These are phyloP conservation scores for Hyles euphorbiae DNA, from an alignment of 1,140 invertebrate species.

Conservation along the genomic window DNA sequence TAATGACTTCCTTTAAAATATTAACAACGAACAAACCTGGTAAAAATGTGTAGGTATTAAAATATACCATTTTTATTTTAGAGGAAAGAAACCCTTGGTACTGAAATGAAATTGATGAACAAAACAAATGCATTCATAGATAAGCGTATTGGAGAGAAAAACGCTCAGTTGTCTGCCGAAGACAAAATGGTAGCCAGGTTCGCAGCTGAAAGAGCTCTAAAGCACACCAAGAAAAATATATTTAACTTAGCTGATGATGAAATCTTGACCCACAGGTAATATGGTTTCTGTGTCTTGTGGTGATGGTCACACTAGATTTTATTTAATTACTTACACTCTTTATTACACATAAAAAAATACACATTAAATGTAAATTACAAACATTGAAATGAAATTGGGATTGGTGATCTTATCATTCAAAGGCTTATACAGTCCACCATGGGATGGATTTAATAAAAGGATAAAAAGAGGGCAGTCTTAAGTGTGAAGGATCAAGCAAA, in stretches of 20 bases:
- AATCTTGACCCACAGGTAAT: conserved; percentile 84
- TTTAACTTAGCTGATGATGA: conserved; percentile 93
- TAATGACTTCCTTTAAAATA: neutral
- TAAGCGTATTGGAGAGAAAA: conserved; percentile 90
- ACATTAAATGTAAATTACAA: too few species aligned
- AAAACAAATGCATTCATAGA: conserved; percentile 92
- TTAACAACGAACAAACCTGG: too few species aligned
- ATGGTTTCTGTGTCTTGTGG: neutral
- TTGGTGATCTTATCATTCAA: too few species aligned
- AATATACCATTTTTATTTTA: conserved; percentile 16
- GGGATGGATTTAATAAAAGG: too few species aligned
- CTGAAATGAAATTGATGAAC: conserved; percentile 87
- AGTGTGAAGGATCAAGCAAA: too few species aligned
- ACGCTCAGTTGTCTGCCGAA: conserved; percentile 81
- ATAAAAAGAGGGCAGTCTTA: too few species aligned
- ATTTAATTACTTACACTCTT: neutral
- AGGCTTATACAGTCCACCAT: too few species aligned
- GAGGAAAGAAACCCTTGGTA: conserved; percentile 88
- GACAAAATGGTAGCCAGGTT: conserved; percentile 91
- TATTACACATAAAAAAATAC: too few species aligned
- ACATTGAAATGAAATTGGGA: too few species aligned
- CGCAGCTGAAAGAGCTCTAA: conserved; percentile 83
- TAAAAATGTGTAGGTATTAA: neutral
- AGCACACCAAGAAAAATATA: conserved; percentile 81
- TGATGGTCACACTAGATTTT: conserved; percentile 1